phyloP scores from a whole-genome alignment of 37 sponge, comb jelly and placozoan species.

The Spongilla lacustris region DNA sequence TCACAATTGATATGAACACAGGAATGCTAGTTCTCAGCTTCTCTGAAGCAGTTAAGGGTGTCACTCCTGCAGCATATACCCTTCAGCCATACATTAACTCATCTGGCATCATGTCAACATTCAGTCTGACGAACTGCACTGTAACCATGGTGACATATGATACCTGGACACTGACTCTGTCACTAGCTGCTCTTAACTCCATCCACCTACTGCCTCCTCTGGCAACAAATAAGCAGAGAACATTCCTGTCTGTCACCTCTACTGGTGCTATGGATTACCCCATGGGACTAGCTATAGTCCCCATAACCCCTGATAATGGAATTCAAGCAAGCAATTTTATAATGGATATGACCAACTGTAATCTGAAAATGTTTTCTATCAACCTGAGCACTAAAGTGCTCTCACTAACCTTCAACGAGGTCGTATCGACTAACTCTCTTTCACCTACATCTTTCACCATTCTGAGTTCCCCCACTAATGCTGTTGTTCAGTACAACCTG shows the following conservation, averaged over 20 bases:
- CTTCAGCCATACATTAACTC: slow-evolving; percentile 84
- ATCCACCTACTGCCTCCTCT: slow-evolving; percentile 80
- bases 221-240: slow-evolving; percentile 32
- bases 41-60: slow-evolving; percentile 58
- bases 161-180: slow-evolving; percentile 41
- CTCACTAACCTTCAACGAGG: slow-evolving; percentile 88
- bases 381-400: slow-evolving; percentile 71
- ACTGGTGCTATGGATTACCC: slow-evolving; percentile 62
- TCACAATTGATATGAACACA: slow-evolving; percentile 54
- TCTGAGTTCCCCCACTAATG: slow-evolving; percentile 18
- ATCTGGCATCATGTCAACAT: slow-evolving; percentile 27
- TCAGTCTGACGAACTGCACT: slow-evolving; percentile 36
- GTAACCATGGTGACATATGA: not conserved
- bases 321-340: slow-evolving; percentile 54
- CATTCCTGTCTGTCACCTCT: slow-evolving; percentile 54
- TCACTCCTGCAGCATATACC: slow-evolving; percentile 46
- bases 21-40: slow-evolving; percentile 50
- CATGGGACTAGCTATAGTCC: slow-evolving; percentile 40
- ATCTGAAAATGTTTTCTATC: slow-evolving; percentile 28
- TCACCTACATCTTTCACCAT: slow-evolving; percentile 62
- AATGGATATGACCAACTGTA: slow-evolving; percentile 45
- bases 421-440: slow-evolving; percentile 66
- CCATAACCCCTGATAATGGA: slow-evolving; percentile 44
- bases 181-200: slow-evolving; percentile 59
- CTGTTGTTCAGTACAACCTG: slow-evolving; percentile 12